These are phyloP conservation scores for Caenorhabditis virilis DNA, from an alignment of 2,888 invertebrate species.

Conservation along the genomic window DNA sequence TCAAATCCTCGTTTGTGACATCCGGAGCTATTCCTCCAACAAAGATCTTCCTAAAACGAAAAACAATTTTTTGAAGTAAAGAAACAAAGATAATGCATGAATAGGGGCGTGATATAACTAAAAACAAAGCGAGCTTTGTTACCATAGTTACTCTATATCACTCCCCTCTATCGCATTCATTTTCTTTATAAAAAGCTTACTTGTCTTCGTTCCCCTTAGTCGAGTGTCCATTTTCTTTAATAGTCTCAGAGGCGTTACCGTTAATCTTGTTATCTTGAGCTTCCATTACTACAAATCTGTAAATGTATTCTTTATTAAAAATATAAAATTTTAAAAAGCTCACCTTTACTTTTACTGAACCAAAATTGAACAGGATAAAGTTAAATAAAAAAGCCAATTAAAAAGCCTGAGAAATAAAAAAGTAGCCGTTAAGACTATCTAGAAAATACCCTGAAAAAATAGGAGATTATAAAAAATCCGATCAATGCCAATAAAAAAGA, in stretches of 20 bases:
- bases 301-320: background rate
- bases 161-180: no score
- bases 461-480: background rate
- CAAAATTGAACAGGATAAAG: slow-evolving; percentile 41
- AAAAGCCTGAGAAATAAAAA: slow-evolving; percentile 46
- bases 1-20: slow-evolving; percentile 66
- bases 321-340: slow-evolving; percentile 7
- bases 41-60: slow-evolving; percentile 67
- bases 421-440: slow-evolving; percentile 57
- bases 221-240: slow-evolving; percentile 55
- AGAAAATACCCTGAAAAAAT: slow-evolving; percentile 59
- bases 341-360: slow-evolving; percentile 43
- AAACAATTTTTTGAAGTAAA: no score
- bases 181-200: slow-evolving; percentile 24
- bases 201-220: slow-evolving; percentile 62
- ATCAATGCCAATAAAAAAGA: background rate
- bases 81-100: no score
- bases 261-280: slow-evolving; percentile 53
- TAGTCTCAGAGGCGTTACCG: slow-evolving; percentile 49
- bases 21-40: slow-evolving; percentile 69
- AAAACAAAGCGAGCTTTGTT: no score
- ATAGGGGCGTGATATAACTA: no score
- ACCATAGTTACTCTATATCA: no score
- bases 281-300: slow-evolving; percentile 45
- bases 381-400: slow-evolving; percentile 44